Evolutionary conservation across 1,140 invertebrate species (phyloP), one percentile per base, ranked within the genome.

Genomic region (Parapsyche elsis): DNA sequence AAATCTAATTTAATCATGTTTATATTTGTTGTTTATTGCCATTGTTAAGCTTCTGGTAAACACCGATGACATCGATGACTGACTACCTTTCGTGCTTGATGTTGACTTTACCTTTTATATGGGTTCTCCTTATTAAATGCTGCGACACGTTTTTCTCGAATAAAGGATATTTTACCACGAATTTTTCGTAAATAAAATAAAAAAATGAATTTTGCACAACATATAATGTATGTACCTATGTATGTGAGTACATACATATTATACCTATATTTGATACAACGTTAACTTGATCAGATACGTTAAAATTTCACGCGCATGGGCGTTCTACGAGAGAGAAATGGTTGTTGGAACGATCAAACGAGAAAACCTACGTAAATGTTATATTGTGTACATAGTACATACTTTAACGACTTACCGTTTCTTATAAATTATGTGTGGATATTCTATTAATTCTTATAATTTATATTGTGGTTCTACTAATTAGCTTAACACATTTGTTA

Each of bases 51-150:
- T 67, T 24, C 26, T 10, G 24, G 64, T 26, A 67, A 67, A 67
- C 64, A 75, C 14, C 24, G 46, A 75, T 75, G 73, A 75, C 73
- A 57, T 75, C 45, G 16, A 57, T 49, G 73, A 75, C 49, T 57
- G 49, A 75, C 73, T 75, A 75, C 73, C 73, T 75, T 73, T 75
- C 73, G 38, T 26, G 49, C 16, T 7, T 16, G 45, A 14, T 75
- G 73, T 75, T 75, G 46, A 75, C 73, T 75, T 75, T 75, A 49
- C 44, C 73, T 75, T 75, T 75, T 75, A 75, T 75, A 75, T 75
- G 73, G 75, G 53, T 49, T 23, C 57, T 53, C 75, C 75, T 77
- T 77, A 77, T 77, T 77, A 77, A 77, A 77, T 77, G 75, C 75
- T 24, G 16, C 57, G 57, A 77, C 75, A 77, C 75, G 75, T 45